phyloP scores from a whole-genome alignment of 1,140 invertebrate genomes.

The Camponotus floridanus region DNA sequence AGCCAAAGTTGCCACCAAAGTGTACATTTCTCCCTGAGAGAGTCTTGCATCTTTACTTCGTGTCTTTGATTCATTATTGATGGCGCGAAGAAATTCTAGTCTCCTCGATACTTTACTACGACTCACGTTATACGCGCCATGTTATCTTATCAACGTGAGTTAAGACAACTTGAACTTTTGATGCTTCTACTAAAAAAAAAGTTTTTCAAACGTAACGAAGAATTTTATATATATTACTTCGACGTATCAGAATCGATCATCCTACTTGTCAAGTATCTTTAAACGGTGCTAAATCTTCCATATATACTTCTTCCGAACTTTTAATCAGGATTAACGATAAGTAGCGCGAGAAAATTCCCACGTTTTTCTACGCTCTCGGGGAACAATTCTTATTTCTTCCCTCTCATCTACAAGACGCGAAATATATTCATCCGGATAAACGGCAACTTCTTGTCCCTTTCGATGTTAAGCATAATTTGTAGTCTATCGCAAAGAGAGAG shows the following conservation, averaged over 20 bases:
- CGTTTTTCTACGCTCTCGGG: neutral
- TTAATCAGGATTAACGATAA: constrained; percentile 42
- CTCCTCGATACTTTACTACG: constrained; percentile 20
- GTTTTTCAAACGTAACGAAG: neutral
- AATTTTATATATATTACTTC: constrained; percentile 18
- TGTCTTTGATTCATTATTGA: constrained; percentile 53
- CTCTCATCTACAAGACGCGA: constrained; percentile 18
- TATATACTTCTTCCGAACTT: neutral
- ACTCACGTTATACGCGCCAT: neutral
- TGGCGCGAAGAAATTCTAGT: constrained; percentile 49
- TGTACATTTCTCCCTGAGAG: constrained; percentile 13
- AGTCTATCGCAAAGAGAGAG: constrained; percentile 25
- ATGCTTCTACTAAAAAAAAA: constrained; percentile 8
- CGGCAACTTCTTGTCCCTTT: constrained; percentile 17
- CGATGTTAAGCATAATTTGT: constrained; percentile 44
- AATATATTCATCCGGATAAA: constrained; percentile 34
- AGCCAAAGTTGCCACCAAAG: constrained; percentile 21
- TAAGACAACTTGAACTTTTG: constrained; percentile 15
- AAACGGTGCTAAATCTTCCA: neutral
- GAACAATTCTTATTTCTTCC: constrained; percentile 43
- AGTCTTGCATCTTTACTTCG: neutral
- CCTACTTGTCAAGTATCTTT: constrained; percentile 21
- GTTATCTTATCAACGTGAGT: constrained; percentile 2
- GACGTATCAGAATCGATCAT: neutral
- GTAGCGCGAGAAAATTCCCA: neutral